Evolutionary conservation across 2,888 invertebrate genomes (phyloP).

Genomic region (Drosophila kanekoi): DNA sequence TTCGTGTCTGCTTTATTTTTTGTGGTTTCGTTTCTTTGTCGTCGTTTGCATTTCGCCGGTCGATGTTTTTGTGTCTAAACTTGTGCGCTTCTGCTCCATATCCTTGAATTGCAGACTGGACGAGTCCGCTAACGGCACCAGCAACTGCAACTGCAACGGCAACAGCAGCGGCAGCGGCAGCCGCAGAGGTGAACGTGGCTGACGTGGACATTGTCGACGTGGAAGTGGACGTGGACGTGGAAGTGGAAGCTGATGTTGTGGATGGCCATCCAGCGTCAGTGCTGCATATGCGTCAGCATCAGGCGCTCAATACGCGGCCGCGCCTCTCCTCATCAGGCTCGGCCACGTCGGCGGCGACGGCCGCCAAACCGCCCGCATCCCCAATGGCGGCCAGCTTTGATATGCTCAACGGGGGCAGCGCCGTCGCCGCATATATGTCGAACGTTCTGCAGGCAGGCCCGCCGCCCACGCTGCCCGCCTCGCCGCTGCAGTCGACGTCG

Average conservation of each 20-base stretch:
- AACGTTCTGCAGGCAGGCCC: conserved; percentile 49
- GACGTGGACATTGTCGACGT: conserved; percentile 31
- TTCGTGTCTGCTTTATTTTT: conserved; percentile 31
- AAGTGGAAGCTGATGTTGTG: conserved; percentile 76
- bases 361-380: conserved; percentile 42
- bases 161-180: conserved; percentile 33
- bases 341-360: conserved; percentile 8
- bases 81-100: conserved; percentile 18
- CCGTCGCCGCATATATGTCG: conserved; percentile 56
- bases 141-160: conserved; percentile 39
- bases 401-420: conserved; percentile 50
- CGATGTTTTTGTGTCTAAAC: conserved; percentile 37
- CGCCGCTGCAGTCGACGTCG: conserved; percentile 71
- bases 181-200: conserved; percentile 30
- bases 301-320: conserved; percentile 68
- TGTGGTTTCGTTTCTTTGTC: conserved; percentile 27
- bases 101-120: conserved; percentile 81
- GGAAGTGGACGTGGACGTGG: conserved; percentile 33
- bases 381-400: conserved; percentile 57
- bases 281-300: conserved; percentile 81
- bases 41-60: conserved; percentile 49
- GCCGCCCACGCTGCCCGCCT: conserved; percentile 59
- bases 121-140: conserved; percentile 84
- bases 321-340: conserved; percentile 55
- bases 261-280: conserved; percentile 81